phyloP scores from a whole-genome alignment of 2,113 vertebrate species.

The Phaetusa simplex region DNA sequence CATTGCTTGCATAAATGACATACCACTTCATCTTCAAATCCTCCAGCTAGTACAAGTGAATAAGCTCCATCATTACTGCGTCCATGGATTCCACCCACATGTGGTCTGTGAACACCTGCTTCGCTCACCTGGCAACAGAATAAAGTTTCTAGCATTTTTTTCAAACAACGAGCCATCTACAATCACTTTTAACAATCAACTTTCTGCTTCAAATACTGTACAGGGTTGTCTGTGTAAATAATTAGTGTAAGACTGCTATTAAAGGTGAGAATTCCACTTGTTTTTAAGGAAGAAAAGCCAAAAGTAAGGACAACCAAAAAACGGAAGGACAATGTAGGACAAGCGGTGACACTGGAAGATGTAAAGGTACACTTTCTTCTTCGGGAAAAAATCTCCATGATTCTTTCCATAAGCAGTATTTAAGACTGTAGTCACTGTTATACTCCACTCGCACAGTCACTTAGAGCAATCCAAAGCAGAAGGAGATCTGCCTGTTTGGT shows the following conservation, averaged over 20 bases:
- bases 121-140: constrained; percentile 88
- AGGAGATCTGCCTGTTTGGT: not conserved
- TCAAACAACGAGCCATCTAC: not conserved
- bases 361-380: not conserved
- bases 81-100: constrained; percentile 97
- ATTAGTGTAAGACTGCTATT: not conserved
- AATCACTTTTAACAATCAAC: not conserved
- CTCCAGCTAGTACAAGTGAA: constrained; percentile 94
- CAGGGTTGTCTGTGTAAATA: not conserved
- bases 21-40: constrained; percentile 99
- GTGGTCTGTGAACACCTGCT: constrained; percentile 96
- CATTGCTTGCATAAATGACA: constrained; percentile 51
- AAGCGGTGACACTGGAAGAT: not conserved
- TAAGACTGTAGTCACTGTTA: not conserved
- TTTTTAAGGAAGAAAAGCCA: not conserved
- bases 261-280: not conserved
- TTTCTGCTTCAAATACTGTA: not conserved
- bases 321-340: not conserved
- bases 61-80: constrained; percentile 97
- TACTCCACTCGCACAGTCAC: not conserved
- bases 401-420: not conserved
- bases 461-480: not conserved
- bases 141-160: not conserved
- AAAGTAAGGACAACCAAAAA: not conserved
- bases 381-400: not conserved